Percentiles rank a stretch among this genome's conserved stretches.
phyloP scores from a whole-genome alignment of 2,113 vertebrate species.

The Otocyon megalotis region DNA sequence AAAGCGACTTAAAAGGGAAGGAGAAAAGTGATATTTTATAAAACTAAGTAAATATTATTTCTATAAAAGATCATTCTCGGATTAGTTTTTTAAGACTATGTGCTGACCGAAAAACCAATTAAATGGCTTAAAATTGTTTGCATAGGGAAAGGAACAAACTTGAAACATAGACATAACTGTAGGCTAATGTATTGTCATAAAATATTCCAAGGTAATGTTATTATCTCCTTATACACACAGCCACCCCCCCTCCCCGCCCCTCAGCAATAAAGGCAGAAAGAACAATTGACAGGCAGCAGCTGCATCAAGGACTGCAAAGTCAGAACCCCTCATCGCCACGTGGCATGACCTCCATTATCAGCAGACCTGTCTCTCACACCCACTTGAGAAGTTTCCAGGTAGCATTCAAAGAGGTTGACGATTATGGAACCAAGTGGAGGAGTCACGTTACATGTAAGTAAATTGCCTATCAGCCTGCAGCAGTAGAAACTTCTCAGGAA shows the following conservation, averaged over 20 bases:
- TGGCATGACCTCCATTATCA: conserved; percentile 35
- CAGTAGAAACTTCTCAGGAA: conserved; percentile 12
- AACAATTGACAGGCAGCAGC: not conserved
- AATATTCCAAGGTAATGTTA: not conserved
- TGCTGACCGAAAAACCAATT: not conserved
- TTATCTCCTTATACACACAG: not conserved
- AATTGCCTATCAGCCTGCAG: conserved; percentile 45
- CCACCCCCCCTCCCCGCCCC: not conserved
- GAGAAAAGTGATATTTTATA: not conserved
- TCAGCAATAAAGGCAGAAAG: not conserved
- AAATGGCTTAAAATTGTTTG: not conserved
- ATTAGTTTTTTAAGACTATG: not conserved
- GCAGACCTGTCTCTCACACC: conserved; percentile 44
- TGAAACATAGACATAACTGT: not conserved
- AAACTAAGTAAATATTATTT: conserved; percentile 6
- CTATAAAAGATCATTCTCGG: not conserved
- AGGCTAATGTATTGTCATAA: not conserved
- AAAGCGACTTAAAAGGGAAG: not conserved
- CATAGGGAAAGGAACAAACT: not conserved
- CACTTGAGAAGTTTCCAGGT: not conserved
- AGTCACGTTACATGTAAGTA: conserved; percentile 18
- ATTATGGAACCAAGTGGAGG: not conserved
- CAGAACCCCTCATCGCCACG: not conserved
- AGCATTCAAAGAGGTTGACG: not conserved
- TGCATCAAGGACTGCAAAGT: not conserved